Conservation (phyloP, 2,797 vertebrate genomes). For the Xenopus petersii region DNA sequence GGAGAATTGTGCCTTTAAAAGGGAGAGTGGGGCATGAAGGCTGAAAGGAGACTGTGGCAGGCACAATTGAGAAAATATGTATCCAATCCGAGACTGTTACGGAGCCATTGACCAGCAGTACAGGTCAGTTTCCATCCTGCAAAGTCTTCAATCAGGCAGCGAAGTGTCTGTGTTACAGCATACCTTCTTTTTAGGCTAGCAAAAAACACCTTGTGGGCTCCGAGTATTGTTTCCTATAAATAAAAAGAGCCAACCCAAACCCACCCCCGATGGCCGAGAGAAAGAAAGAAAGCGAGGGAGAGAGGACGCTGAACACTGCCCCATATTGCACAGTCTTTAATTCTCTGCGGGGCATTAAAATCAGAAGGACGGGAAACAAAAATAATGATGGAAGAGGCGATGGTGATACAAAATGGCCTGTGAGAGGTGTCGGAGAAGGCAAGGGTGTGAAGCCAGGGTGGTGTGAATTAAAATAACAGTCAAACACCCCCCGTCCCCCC, state of each 20-base stretch:
- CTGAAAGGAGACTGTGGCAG: neutral
- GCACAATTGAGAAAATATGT: neutral
- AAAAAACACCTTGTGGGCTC: neutral
- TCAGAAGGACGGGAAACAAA: slow-evolving; percentile 49
- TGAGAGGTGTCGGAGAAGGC: slow-evolving; percentile 41
- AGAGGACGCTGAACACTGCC: slow-evolving; percentile 63
- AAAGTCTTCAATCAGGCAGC: neutral
- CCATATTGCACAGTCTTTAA: slow-evolving; percentile 66
- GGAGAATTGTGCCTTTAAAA: neutral
- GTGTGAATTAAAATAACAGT: slow-evolving; percentile 54
- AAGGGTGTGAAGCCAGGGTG: slow-evolving; percentile 45
- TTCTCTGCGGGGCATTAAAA: slow-evolving; percentile 55
- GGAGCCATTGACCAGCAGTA: neutral
- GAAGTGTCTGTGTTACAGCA: neutral
- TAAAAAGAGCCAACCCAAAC: neutral
- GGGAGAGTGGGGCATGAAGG: neutral
- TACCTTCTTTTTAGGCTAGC: slow-evolving; percentile 7
- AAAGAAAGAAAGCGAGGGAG: slow-evolving; percentile 47
- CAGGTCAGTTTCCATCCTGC: neutral
- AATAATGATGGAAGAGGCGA: slow-evolving; percentile 25
- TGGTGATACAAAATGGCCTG: slow-evolving; percentile 35
- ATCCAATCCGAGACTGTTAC: neutral
- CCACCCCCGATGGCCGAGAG: too few relatives aligned
- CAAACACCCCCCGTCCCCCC: slow-evolving; percentile 37
- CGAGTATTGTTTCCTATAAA: neutral